phyloP scores from a whole-genome alignment of 2,797 vertebrate species.

The Hemibagrus guttatus region DNA sequence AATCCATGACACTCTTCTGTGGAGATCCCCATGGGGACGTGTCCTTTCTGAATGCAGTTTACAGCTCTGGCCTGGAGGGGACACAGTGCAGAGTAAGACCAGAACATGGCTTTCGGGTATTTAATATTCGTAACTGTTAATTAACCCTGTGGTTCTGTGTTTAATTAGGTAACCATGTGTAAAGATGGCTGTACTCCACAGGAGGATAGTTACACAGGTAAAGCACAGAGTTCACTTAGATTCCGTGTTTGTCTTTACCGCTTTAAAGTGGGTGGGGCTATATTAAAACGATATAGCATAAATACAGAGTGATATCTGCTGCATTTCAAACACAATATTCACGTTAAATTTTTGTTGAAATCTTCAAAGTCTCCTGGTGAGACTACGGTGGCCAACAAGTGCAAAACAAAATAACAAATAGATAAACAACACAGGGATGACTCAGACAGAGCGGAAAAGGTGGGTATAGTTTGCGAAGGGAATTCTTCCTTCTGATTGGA shows the following conservation, averaged over 20 bases:
- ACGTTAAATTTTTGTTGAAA: neutral
- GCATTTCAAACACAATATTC: neutral
- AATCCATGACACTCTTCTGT: neutral
- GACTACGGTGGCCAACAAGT: no score
- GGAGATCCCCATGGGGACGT: conserved; percentile 30
- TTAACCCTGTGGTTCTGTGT: neutral
- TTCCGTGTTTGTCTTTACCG: neutral
- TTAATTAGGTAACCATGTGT: conserved; percentile 16
- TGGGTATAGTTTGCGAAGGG: no score
- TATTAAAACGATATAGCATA: neutral
- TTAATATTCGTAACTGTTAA: neutral
- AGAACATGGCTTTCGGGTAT: neutral
- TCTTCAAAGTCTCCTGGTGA: no score
- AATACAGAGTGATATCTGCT: neutral
- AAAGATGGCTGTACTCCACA: conserved; percentile 10
- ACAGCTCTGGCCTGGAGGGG: neutral
- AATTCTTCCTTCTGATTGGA: no score
- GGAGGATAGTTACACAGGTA: conserved; percentile 39
- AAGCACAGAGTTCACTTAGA: neutral
- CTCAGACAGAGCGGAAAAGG: no score
- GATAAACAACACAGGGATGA: no score
- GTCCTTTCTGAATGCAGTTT: neutral
- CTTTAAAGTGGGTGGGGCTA: neutral
- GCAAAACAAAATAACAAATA: no score
- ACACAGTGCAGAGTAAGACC: neutral